Evolutionary conservation across 2,888 invertebrate species (phyloP).

Genomic region (Arenicola marina): DNA sequence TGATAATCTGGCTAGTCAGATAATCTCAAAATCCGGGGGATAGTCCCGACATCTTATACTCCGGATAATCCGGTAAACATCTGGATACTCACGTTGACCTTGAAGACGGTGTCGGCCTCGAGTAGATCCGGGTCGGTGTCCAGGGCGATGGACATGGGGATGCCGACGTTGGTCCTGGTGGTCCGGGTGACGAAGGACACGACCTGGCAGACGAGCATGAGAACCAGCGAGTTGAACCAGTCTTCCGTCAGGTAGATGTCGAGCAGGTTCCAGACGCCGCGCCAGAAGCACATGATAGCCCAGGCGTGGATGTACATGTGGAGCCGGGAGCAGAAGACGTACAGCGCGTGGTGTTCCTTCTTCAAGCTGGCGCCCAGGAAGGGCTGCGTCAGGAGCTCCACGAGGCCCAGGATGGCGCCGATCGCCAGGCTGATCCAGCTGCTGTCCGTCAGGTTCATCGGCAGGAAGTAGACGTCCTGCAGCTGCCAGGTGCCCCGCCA

Average conservation of each 20-base stretch:
- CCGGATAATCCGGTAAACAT: background rate
- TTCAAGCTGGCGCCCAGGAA: constrained; percentile 12
- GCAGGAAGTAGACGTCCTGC: constrained; percentile 33
- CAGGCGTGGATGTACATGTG: constrained; percentile 34
- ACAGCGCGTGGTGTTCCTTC: background rate
- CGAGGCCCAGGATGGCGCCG: constrained; percentile 24
- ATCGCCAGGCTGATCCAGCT: constrained; percentile 28
- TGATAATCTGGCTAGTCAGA: too few relatives aligned
- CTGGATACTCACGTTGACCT: constrained; percentile 19
- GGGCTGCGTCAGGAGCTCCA: constrained; percentile 29
- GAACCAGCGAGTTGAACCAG: constrained; percentile 25
- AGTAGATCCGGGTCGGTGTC: constrained; percentile 30
- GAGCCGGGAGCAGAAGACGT: constrained; percentile 13
- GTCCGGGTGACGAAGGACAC: constrained; percentile 28
- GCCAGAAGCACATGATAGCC: constrained; percentile 36
- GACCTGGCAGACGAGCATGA: constrained; percentile 23
- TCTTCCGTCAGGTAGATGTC: constrained; percentile 29
- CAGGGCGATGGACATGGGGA: constrained; percentile 30
- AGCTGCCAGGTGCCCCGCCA: constrained; percentile 40
- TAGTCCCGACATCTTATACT: too few relatives aligned
- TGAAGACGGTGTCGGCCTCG: constrained; percentile 32
- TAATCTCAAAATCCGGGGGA: too few relatives aligned
- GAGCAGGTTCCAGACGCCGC: constrained; percentile 35
- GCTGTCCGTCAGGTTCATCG: constrained; percentile 18
- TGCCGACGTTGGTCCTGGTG: constrained; percentile 31